phyloP scores from a whole-genome alignment of 1,140 invertebrate genomes.

The Cydia pomonella region DNA sequence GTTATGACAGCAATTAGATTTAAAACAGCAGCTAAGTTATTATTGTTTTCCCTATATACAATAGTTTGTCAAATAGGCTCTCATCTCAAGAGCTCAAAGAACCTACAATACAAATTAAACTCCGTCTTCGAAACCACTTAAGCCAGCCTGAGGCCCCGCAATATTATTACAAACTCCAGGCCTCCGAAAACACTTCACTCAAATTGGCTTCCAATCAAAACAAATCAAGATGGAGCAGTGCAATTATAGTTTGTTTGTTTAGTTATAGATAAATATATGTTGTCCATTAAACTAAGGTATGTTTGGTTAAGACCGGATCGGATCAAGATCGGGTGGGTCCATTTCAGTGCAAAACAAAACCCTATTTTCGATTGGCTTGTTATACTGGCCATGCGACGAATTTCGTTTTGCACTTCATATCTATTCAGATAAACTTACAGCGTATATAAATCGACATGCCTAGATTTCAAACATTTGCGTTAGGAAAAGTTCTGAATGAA shows the following conservation, averaged over 20 bases:
- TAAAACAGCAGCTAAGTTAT: background rate
- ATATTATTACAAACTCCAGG: conserved; percentile 32
- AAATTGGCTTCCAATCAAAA: conserved; percentile 41
- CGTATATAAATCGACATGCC: too few species aligned
- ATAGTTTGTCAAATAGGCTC: background rate
- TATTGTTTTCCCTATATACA: background rate
- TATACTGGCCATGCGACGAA: background rate
- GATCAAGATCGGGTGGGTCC: background rate
- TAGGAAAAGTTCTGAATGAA: too few species aligned
- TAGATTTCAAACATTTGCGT: too few species aligned
- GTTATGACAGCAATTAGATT: background rate
- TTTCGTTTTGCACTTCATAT: background rate
- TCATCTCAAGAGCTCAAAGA: conserved; percentile 4
- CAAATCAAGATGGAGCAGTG: conserved; percentile 36
- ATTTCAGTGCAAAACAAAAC: background rate
- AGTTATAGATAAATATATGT: conserved; percentile 40
- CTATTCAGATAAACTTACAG: background rate
- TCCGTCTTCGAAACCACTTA: conserved; percentile 15
- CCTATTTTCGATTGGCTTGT: background rate
- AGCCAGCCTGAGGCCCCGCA: conserved; percentile 7
- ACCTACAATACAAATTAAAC: conserved; percentile 33
- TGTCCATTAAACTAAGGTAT: conserved; percentile 36
- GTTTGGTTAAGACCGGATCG: background rate
- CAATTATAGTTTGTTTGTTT: conserved; percentile 42
- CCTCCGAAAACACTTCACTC: conserved; percentile 17